Percentiles rank a stretch among this genome's conserved stretches.
These are phyloP conservation scores for Dolichallabes microphthalmus DNA, from an alignment of 2,113 vertebrate genomes.

Conservation along the genomic window DNA sequence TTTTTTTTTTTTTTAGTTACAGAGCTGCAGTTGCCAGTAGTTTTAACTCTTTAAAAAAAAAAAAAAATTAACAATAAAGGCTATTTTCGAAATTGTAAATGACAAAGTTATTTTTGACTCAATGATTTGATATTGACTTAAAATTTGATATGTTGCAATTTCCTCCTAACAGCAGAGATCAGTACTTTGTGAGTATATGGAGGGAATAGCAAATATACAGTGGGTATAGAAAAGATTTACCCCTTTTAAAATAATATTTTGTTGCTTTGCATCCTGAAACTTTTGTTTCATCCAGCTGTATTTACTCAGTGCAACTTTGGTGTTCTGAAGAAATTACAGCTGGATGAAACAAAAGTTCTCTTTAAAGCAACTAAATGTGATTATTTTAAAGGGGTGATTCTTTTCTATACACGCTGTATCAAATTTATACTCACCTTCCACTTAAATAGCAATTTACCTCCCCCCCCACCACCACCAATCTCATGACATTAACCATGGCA, in stretches of 20 bases:
- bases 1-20: slow-evolving; percentile 10
- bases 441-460: background rate
- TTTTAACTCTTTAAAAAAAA: slow-evolving; percentile 75
- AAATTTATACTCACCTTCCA: background rate
- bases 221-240: no score
- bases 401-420: no score
- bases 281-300: no score
- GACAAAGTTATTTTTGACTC: slow-evolving; percentile 47
- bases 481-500: background rate
- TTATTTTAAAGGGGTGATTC: no score
- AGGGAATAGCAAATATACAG: background rate
- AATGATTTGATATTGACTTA: background rate
- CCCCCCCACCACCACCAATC: background rate
- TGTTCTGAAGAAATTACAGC: no score
- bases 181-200: background rate
- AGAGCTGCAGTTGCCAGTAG: slow-evolving; percentile 60
- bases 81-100: slow-evolving; percentile 77
- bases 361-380: no score
- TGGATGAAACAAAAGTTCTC: no score
- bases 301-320: no score
- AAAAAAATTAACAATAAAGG: slow-evolving; percentile 80
- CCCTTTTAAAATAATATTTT: no score
- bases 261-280: no score
- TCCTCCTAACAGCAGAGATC: background rate
- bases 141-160: background rate